Conservation (phyloP, 2,797 vertebrate genomes). For the Sardinella longiceps region DNA sequence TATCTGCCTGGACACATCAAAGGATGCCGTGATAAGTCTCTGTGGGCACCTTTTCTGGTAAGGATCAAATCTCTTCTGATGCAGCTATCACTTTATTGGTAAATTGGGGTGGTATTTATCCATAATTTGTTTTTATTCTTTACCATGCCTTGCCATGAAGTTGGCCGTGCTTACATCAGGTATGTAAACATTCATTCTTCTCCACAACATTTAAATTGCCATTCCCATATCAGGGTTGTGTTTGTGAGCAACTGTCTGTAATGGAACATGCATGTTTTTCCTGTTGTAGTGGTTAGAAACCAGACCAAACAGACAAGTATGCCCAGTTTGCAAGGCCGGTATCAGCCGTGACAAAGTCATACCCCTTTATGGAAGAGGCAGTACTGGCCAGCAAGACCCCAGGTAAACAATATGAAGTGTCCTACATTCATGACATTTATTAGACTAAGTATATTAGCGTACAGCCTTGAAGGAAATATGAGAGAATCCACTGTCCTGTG, state of each 20-base stretch:
- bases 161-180: constrained; percentile 99
- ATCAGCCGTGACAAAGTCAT: constrained; percentile 98
- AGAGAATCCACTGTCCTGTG: no score
- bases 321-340: constrained; percentile 98
- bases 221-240: not conserved
- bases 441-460: no score
- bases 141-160: constrained; percentile 68
- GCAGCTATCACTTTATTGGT: not conserved
- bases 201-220: not conserved
- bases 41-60: constrained; percentile 99
- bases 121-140: constrained; percentile 20
- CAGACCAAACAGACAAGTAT: constrained; percentile 95
- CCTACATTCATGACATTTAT: not conserved
- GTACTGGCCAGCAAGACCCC: constrained; percentile 95
- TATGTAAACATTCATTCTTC: constrained; percentile 64
- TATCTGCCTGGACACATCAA: constrained; percentile 97
- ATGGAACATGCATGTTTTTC: not conserved
- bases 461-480: not conserved
- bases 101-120: not conserved
- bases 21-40: constrained; percentile 97
- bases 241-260: not conserved
- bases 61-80: constrained; percentile 39
- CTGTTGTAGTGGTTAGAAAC: constrained; percentile 92
- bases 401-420: constrained; percentile 72
- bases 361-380: constrained; percentile 94